Conservation (phyloP, 2,888 invertebrate species). For the Drosophila multiciliata region DNA sequence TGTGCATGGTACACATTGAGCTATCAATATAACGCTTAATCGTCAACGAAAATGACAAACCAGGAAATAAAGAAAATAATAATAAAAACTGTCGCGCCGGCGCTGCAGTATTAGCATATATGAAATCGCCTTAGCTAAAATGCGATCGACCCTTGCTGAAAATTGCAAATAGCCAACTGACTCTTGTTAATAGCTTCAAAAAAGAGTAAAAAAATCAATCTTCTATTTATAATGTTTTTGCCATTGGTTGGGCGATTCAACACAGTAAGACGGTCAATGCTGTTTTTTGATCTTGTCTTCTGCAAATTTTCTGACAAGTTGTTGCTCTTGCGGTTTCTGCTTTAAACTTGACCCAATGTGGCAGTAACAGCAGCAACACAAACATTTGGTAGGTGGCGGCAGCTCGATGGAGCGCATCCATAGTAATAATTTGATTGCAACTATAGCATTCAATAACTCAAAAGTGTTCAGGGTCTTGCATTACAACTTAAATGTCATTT, state of each 20-base stretch:
- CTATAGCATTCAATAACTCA: not conserved
- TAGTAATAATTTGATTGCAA: slow-evolving; percentile 5
- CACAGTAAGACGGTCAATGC: slow-evolving; percentile 73
- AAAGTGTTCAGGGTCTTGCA: slow-evolving; percentile 5
- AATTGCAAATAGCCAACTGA: slow-evolving; percentile 64
- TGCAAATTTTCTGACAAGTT: slow-evolving; percentile 46
- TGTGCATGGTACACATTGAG: slow-evolving; percentile 49
- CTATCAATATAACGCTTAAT: slow-evolving; percentile 57
- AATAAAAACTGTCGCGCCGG: slow-evolving; percentile 55
- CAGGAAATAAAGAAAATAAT: slow-evolving; percentile 71
- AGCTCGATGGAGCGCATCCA: slow-evolving; percentile 30
- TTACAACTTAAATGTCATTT: not conserved
- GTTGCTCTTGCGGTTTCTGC: slow-evolving; percentile 21
- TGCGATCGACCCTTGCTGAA: slow-evolving; percentile 57
- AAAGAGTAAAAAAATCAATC: slow-evolving; percentile 25
- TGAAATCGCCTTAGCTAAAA: slow-evolving; percentile 46
- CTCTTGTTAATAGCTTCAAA: slow-evolving; percentile 47
- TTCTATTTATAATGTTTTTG: slow-evolving; percentile 56
- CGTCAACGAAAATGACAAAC: slow-evolving; percentile 58
- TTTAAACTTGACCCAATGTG: slow-evolving; percentile 75
- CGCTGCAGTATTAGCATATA: slow-evolving; percentile 50
- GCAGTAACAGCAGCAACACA: slow-evolving; percentile 6
- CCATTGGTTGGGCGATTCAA: slow-evolving; percentile 33
- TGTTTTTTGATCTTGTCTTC: slow-evolving; percentile 79
- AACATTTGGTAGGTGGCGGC: slow-evolving; percentile 26